Base-by-base conservation (phyloP, 2,113 vertebrate species). In the Jacana jacana region DNA sequence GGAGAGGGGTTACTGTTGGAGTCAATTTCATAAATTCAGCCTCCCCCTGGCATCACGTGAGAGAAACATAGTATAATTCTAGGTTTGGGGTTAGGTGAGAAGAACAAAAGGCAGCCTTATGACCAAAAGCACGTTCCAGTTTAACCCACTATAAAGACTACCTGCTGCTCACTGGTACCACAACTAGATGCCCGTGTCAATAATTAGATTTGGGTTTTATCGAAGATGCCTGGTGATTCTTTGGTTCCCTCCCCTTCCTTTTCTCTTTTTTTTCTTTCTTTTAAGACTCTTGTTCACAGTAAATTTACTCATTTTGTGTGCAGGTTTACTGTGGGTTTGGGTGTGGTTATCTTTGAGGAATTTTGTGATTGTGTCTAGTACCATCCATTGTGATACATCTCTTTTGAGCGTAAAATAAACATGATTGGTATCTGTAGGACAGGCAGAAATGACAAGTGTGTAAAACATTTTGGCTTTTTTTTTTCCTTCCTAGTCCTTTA, bases 401-500 rank as follows among this genome's bases (percentile, higher is more conserved):
- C 35, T 17, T 54, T 33, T 63, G 52, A 81, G 37, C 20, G 19
- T 27, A 27, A 84, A 80, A 39, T 37, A 46, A 49, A 31, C 13
- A 7, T 31, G 46, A 81, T 23, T 16, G 9, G 22, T 44, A 19
- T 44, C 23, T 73, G 25, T n/a, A 83, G 42, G 72, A 11, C 44
- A 60, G 69, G 35, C 16, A 66, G 33, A 75, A 85, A 54, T 23
- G 6, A 9, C 15, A 20, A 48, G 8, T 20, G 17, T 17, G 17
- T 61, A 66, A 33, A 40, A 85, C 44, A 8, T 30, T 88, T 33
- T 63, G 78, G 6, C 22, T 0, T 63, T 52, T 77, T 68, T 54
- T 85, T 66, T 44, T 14, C 61, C 61, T 91, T 90, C 70, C 1
- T 93, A 99, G 99, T 99, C 99, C n/a, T 99, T 99, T 97, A 99